These are phyloP conservation scores for Gephyroberyx darwinii DNA, from an alignment of 2,797 vertebrate genomes.

Conservation along the genomic window DNA sequence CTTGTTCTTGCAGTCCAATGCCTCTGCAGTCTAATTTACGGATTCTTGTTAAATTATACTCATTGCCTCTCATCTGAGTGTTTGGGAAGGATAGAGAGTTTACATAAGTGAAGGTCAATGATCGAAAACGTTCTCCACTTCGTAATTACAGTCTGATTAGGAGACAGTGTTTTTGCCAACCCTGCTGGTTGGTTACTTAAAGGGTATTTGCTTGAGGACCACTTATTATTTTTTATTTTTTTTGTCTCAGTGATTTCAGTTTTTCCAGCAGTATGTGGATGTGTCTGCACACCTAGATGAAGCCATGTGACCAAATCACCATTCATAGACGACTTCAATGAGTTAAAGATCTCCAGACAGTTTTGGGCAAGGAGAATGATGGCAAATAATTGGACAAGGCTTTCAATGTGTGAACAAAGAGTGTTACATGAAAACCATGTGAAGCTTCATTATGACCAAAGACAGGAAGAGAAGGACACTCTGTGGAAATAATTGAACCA, in stretches of 20 bases:
- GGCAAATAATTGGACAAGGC: conserved; percentile 77
- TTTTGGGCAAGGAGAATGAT: conserved; percentile 51
- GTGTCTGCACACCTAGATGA: not conserved
- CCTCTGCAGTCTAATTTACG: conserved; percentile 53
- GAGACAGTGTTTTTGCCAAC: not conserved
- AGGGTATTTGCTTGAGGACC: not conserved
- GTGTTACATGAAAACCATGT: conserved; percentile 62
- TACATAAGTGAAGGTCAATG: conserved; percentile 29
- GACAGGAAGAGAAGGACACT: conserved; percentile 56
- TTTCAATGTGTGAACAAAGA: conserved; percentile 36
- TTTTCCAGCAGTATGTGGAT: not conserved
- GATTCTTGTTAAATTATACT: conserved; percentile 52
- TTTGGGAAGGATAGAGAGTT: conserved; percentile 34
- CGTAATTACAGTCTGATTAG: conserved; percentile 10
- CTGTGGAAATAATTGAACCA: conserved; percentile 75
- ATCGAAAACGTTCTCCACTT: conserved; percentile 16
- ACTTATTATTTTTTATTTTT: no score
- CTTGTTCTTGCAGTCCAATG: conserved; percentile 23
- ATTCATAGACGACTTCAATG: conserved; percentile 60
- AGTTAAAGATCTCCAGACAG: conserved; percentile 35
- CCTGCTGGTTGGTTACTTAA: no score
- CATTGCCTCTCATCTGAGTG: conserved; percentile 39
- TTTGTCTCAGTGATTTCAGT: not conserved
- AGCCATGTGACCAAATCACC: conserved; percentile 6
- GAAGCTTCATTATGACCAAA: conserved; percentile 72